These are phyloP conservation scores for Ormyrus labotus DNA, from an alignment of 2,888 invertebrate genomes.

Conservation along the genomic window DNA sequence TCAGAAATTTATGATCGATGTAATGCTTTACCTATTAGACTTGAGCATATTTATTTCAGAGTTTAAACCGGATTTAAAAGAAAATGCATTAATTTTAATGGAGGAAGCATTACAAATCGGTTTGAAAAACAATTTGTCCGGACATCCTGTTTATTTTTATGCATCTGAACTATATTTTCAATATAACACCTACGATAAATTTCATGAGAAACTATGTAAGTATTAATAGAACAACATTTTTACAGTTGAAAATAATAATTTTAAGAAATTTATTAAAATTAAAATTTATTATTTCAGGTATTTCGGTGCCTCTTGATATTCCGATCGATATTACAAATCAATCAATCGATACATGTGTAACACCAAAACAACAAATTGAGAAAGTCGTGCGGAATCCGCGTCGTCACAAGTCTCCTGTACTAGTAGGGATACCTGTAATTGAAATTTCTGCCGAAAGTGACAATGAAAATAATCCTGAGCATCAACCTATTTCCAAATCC, in stretches of 20 bases:
- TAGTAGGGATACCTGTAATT: conserved; percentile 25
- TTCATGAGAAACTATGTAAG: conserved; percentile 45
- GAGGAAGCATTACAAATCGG: conserved; percentile 63
- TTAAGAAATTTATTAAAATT: too few species aligned
- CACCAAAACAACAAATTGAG: conserved; percentile 48
- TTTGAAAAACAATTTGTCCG: conserved; percentile 60
- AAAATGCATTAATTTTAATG: conserved; percentile 59
- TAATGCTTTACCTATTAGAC: conserved; percentile 65
- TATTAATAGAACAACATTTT: not conserved
- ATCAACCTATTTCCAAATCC: not conserved
- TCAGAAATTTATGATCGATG: conserved; percentile 65
- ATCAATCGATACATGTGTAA: conserved; percentile 23
- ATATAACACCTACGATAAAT: conserved; percentile 57
- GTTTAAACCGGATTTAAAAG: conserved; percentile 37
- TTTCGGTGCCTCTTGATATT: conserved; percentile 40
- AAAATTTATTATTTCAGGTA: conserved; percentile 23
- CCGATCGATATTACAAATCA: conserved; percentile 48
- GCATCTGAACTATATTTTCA: conserved; percentile 63
- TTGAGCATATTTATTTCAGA: conserved; percentile 64
- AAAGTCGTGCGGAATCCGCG: conserved; percentile 10
- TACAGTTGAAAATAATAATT: too few species aligned
- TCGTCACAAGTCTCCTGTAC: conserved; percentile 42
- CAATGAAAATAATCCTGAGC: conserved; percentile 3
- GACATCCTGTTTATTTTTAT: conserved; percentile 64
- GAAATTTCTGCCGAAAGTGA: conserved; percentile 1